A percentile compares a stretch with the other conserved stretches of the same genome.
Conservation (phyloP, 2,797 vertebrate species). For the Jordanella pulchra region DNA sequence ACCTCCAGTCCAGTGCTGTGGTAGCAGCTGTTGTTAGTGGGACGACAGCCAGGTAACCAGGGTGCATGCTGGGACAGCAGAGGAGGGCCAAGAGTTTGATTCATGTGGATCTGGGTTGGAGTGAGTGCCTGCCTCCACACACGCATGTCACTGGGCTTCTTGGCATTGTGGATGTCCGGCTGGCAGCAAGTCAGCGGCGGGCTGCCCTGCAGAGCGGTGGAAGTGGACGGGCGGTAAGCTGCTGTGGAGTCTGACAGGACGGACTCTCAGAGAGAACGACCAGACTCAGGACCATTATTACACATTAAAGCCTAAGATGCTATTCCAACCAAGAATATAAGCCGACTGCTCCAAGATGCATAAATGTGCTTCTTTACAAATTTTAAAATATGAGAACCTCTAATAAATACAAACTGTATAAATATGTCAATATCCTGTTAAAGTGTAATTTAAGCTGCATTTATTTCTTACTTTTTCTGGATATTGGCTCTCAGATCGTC, state of each 20-base stretch:
- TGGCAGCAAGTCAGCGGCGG: constrained; percentile 47
- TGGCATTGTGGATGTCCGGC: constrained; percentile 36
- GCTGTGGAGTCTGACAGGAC: constrained; percentile 51
- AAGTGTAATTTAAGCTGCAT: background rate
- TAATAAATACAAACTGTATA: background rate
- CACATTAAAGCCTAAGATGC: constrained; percentile 23
- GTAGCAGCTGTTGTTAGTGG: constrained; percentile 72
- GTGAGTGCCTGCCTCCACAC: constrained; percentile 36
- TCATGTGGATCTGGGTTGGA: constrained; percentile 44
- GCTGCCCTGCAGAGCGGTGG: constrained; percentile 48
- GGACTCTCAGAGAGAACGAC: constrained; percentile 42
- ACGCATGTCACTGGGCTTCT: constrained; percentile 46
- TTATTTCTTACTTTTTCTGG: background rate
- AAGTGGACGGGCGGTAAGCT: constrained; percentile 34
- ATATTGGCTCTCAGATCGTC: background rate
- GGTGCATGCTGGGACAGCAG: constrained; percentile 67
- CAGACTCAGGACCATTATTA: constrained; percentile 44
- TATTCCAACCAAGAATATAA: background rate
- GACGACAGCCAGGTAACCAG: constrained; percentile 62
- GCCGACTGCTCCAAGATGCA: background rate
- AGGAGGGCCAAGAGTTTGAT: constrained; percentile 60
- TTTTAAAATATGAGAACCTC: background rate
- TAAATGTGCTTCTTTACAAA: too few relatives aligned
- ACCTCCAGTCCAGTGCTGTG: constrained; percentile 51
- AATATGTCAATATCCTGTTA: too few relatives aligned